Percentiles rank a stretch among this genome's conserved stretches.
Evolutionary conservation across 2,113 vertebrate genomes (phyloP).

Genomic region (Chaenocephalus aceratus): DNA sequence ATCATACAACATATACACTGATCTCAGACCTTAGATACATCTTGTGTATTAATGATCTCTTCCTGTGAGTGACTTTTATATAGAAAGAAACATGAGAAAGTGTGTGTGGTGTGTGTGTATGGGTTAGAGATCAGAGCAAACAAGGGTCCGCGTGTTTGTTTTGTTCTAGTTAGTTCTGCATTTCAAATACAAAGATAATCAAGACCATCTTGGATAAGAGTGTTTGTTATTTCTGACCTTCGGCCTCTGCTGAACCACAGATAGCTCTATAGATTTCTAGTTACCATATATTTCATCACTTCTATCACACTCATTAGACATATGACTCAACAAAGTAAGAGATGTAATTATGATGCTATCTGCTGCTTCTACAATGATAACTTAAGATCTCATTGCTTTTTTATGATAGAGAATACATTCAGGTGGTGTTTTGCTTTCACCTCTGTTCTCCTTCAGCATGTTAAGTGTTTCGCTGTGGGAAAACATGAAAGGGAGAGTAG

Average conservation of each 20-base stretch:
- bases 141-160: not conserved
- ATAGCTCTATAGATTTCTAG: not conserved
- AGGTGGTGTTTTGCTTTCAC: constrained; percentile 14
- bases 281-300: constrained; percentile 50
- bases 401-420: not conserved
- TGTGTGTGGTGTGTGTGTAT: not conserved
- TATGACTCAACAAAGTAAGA: constrained; percentile 13
- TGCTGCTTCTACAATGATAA: constrained; percentile 4
- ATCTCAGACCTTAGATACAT: not conserved
- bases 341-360: constrained; percentile 15
- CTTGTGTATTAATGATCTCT: not conserved
- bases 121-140: constrained; percentile 10
- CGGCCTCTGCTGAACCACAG: constrained; percentile 20
- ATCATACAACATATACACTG: not conserved
- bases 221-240: constrained; percentile 21
- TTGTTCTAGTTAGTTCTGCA: constrained; percentile 26
- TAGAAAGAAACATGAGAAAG: too few species aligned
- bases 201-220: constrained; percentile 24
- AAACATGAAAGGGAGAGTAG: not conserved
- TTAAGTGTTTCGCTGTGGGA: not conserved
- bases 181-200: constrained; percentile 43
- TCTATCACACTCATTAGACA: constrained; percentile 7
- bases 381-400: not conserved
- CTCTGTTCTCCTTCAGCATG: constrained; percentile 12
- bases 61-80: not conserved